Percentiles rank a stretch among this genome's conserved stretches.
Evolutionary conservation across 1,140 invertebrate species (phyloP).

Genomic region (Melipona quadrifasciata): DNA sequence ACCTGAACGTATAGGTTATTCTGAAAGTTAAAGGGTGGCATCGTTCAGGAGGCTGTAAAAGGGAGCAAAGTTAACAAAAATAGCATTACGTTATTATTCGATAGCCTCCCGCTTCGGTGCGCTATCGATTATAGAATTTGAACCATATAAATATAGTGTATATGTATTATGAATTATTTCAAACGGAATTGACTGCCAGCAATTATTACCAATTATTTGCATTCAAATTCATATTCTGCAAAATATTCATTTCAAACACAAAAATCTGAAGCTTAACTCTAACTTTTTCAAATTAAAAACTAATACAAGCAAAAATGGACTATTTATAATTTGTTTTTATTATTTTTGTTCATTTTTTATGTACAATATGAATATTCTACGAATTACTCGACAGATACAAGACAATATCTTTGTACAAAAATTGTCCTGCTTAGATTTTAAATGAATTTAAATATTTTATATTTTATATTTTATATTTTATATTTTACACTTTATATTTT

Average conservation of each 20-base stretch:
- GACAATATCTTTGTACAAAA: neutral
- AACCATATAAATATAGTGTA: neutral
- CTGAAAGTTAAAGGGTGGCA: neutral
- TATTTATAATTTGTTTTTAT: neutral
- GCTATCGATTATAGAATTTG: conserved; percentile 7
- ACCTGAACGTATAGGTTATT: neutral
- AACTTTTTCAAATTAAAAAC: too few species aligned
- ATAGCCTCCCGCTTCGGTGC: neutral
- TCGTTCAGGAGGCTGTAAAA: neutral
- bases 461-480: neutral
- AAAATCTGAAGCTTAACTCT: neutral
- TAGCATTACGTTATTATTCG: neutral
- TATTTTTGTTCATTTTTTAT: neutral
- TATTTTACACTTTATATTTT: neutral
- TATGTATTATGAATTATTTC: neutral
- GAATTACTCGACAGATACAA: neutral
- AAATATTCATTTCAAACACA: neutral
- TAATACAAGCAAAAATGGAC: neutral
- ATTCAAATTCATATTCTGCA: neutral
- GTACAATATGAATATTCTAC: neutral
- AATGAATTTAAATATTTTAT: neutral
- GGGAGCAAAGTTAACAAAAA: neutral
- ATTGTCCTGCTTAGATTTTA: neutral
- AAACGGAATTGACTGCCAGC: neutral
- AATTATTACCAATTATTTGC: neutral